A percentile compares a stretch with the other conserved stretches of the same genome.
Conservation (phyloP, 2,113 vertebrate species). For the Dipodomys spectabilis region DNA sequence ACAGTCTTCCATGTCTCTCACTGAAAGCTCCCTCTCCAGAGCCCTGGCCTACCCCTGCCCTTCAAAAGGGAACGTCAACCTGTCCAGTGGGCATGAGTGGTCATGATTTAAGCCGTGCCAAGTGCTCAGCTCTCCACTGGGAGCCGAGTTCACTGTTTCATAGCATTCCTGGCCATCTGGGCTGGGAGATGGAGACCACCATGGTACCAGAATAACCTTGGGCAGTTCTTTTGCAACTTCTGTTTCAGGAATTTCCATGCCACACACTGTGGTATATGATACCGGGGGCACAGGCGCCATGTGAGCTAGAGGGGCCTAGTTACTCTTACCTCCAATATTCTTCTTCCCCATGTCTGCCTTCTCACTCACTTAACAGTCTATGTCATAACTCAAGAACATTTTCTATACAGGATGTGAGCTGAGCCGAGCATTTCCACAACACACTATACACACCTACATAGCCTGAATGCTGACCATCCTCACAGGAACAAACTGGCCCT, state of each 20-base stretch:
- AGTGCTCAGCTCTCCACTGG: constrained; percentile 33
- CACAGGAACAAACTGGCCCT: neutral
- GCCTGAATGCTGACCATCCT: neutral
- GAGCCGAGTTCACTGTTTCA: constrained; percentile 68
- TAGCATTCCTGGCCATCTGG: constrained; percentile 79
- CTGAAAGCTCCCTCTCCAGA: constrained; percentile 47
- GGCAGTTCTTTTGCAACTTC: constrained; percentile 64
- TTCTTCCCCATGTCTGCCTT: neutral
- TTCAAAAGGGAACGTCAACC: constrained; percentile 63
- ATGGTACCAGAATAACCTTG: constrained; percentile 76
- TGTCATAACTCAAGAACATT: neutral
- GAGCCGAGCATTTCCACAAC: neutral
- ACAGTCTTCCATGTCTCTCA: constrained; percentile 37
- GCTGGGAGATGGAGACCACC: constrained; percentile 75
- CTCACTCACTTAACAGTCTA: neutral
- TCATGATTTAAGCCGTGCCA: constrained; percentile 70
- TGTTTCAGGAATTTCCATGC: constrained; percentile 65
- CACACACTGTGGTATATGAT: neutral
- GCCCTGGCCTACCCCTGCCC: constrained; percentile 48
- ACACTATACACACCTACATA: neutral
- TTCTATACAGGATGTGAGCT: neutral
- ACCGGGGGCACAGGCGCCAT: rapidly evolving
- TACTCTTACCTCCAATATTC: neutral
- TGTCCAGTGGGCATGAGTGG: constrained; percentile 67
- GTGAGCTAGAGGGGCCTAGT: constrained; percentile 23